Evolutionary conservation across 2,797 vertebrate genomes (phyloP), one percentile per base, ranked within the genome.

Genomic region (Mallotus villosus): DNA sequence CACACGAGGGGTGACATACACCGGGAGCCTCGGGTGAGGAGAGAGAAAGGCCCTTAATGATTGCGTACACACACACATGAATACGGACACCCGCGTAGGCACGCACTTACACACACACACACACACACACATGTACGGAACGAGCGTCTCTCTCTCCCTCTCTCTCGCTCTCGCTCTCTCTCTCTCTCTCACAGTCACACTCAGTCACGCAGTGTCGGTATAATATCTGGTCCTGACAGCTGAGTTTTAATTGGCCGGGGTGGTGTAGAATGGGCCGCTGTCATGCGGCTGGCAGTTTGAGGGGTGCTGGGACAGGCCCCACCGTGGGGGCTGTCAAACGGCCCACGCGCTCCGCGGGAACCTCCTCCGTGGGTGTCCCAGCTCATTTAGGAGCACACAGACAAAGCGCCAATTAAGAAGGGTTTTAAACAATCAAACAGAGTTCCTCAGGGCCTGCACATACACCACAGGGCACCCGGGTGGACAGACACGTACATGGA

Each of bases 211-310:
- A 89, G 92, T 94, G 89, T 93, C 92, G 92, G 93, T 94, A 94
- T 93, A 95, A 95, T 95, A 92, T 94, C 94, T 93, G 88, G 93
- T 92, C 92, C 92, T 94, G 93, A 94, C 94, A 95, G 92, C 77
- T 82, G 91, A 93, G 92, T 96, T 97, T 96, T 96, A 96, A 96
- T 97, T 96, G 92, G 90, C 88, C 88, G 90, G 91, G 91, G 92
- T 90, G 88, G 88, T 91, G 88, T 90, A 87, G 89, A 91, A 86
- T 89, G 88, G 92, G 89, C 92, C 90, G 92, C 89, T 95, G 95
- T 95, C 93, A 94, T 88, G 92, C 71, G 88, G 86, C 86, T 87
- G 91, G 88, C 92, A 91, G 91, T 92, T 93, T 93, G 93, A 91
- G 92, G 91, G 87, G 89, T 89, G 89, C 89, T 86, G 92, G 92